These are phyloP conservation scores for Notospermus geniculatus DNA, from an alignment of 1,140 invertebrate species.

Conservation along the genomic window DNA sequence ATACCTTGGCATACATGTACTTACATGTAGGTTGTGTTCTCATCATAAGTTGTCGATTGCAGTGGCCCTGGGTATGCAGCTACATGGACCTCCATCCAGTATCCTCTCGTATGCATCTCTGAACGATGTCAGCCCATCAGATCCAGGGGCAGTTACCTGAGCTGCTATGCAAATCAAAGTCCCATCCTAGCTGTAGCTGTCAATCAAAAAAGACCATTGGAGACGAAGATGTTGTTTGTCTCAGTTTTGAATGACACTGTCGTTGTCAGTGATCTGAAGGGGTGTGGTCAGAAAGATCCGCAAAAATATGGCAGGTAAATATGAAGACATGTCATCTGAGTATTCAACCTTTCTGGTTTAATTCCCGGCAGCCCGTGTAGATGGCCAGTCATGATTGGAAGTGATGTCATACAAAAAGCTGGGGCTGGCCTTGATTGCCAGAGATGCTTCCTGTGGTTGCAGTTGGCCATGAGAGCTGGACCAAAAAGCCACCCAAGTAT, in stretches of 20 bases:
- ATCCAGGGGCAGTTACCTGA: slow-evolving; percentile 34
- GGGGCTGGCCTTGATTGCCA: no score
- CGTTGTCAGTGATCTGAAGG: slow-evolving; percentile 37
- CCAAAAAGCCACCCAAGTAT: no score
- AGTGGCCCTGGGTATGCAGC: slow-evolving; percentile 16
- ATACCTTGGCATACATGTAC: no score
- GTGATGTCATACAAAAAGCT: no score
- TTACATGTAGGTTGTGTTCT: no score
- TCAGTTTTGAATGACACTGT: slow-evolving; percentile 46
- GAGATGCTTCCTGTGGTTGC: no score
- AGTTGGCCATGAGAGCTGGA: no score
- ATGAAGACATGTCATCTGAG: background rate
- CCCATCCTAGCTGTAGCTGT: slow-evolving; percentile 49
- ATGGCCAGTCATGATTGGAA: no score
- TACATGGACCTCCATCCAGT: slow-evolving; percentile 15
- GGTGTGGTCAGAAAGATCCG: slow-evolving; percentile 38
- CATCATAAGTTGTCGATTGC: background rate
- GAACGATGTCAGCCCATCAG: slow-evolving; percentile 6
- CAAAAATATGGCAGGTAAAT: slow-evolving; percentile 39
- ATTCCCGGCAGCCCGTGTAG: no score
- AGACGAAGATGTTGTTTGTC: slow-evolving; percentile 43
- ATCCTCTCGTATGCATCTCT: slow-evolving; percentile 7
- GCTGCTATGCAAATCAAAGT: slow-evolving; percentile 39
- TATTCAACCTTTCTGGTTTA: no score
- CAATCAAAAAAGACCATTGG: slow-evolving; percentile 44